Evolutionary conservation across 1,140 invertebrate genomes (phyloP).

Genomic region (Bombus haemorrhoidalis): DNA sequence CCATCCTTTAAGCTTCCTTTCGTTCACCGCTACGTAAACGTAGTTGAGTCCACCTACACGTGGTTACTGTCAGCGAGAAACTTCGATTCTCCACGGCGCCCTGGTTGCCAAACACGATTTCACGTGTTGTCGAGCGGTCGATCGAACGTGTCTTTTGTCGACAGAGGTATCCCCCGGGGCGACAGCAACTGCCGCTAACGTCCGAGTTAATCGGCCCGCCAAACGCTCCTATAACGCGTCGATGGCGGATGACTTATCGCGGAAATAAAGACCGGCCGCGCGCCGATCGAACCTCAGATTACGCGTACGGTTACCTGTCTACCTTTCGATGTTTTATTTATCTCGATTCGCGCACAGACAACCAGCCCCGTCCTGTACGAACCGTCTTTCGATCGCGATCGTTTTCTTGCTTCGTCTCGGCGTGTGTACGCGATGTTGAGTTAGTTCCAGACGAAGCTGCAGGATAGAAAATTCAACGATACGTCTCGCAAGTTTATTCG

Average conservation of each 20-base stretch:
- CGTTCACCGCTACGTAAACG: too few relatives aligned
- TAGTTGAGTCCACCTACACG: neutral
- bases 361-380: neutral
- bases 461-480: neutral
- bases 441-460: rapidly evolving
- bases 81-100: neutral
- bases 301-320: slow-evolving; percentile 18
- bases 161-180: neutral
- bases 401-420: slow-evolving; percentile 4
- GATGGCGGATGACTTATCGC: slow-evolving; percentile 39
- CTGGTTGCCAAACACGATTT: neutral
- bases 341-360: neutral
- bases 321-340: slow-evolving; percentile 29
- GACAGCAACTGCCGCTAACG: slow-evolving; percentile 19
- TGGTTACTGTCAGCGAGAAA: too few relatives aligned
- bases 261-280: slow-evolving; percentile 29
- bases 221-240: slow-evolving; percentile 33
- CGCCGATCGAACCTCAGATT: slow-evolving; percentile 19
- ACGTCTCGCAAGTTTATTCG: neutral
- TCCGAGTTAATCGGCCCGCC: slow-evolving; percentile 17
- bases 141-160: neutral
- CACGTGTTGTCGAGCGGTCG: slow-evolving; percentile 3
- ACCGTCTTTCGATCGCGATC: slow-evolving; percentile 10
- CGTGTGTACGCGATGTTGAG: neutral
- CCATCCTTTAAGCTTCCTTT: too few relatives aligned